Evolutionary conservation across 2,888 invertebrate species (phyloP).

Genomic region (Tetropium fuscum): DNA sequence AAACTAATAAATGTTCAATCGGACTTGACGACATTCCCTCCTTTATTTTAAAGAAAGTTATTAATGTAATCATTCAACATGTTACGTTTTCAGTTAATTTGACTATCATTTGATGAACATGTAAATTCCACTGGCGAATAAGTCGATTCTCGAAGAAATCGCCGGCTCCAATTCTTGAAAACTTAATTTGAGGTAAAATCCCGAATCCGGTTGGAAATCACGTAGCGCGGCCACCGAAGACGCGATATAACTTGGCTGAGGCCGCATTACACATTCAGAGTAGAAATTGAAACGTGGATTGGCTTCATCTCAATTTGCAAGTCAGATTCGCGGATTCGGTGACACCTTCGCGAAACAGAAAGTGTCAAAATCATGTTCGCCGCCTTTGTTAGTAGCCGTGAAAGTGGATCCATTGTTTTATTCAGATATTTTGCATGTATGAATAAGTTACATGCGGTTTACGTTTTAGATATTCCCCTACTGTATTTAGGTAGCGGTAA

Average conservation of each 20-base stretch:
- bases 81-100: too few relatives aligned
- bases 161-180: slow-evolving; percentile 7
- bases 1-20: too few relatives aligned
- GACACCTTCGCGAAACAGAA: slow-evolving; percentile 53
- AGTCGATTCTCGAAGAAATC: not conserved
- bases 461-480: too few relatives aligned
- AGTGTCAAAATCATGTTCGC: slow-evolving; percentile 51
- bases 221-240: slow-evolving; percentile 26
- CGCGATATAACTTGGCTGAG: slow-evolving; percentile 23
- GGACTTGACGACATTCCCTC: too few relatives aligned
- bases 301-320: slow-evolving; percentile 55
- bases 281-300: slow-evolving; percentile 58
- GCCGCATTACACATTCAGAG: slow-evolving; percentile 56
- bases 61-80: too few relatives aligned
- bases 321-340: slow-evolving; percentile 51
- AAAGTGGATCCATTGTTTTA: slow-evolving; percentile 49
- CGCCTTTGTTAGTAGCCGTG: slow-evolving; percentile 43
- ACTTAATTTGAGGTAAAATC: slow-evolving; percentile 27
- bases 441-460: slow-evolving; percentile 39
- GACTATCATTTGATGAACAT: too few relatives aligned
- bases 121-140: slow-evolving; percentile 1
- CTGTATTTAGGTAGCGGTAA: too few relatives aligned
- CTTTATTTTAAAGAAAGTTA: too few relatives aligned
- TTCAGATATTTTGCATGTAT: slow-evolving; percentile 45
- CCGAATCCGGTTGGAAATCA: slow-evolving; percentile 29